A percentile compares a stretch with the other conserved stretches of the same genome.
Conservation (phyloP, 1,140 invertebrate genomes). For the Drosophila orosa region DNA sequence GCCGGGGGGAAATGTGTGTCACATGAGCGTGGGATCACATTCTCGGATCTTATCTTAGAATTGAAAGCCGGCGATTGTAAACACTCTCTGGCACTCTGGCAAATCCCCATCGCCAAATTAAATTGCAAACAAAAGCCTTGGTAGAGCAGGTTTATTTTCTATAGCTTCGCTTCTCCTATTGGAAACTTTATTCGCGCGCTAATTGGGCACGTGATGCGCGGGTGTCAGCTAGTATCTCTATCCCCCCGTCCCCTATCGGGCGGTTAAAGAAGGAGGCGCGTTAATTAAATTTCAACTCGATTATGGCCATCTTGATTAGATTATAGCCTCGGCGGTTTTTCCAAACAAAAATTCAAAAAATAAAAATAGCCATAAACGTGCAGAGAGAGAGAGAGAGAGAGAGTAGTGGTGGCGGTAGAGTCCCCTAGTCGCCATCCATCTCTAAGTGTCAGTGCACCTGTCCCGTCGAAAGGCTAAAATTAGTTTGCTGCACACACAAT, state of each 20-base stretch:
- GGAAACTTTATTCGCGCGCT: slow-evolving; percentile 37
- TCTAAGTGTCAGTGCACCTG: slow-evolving; percentile 45
- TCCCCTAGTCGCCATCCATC: slow-evolving; percentile 19
- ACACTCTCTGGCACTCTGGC: slow-evolving; percentile 6
- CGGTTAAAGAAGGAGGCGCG: slow-evolving; percentile 40
- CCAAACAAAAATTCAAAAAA: slow-evolving; percentile 7
- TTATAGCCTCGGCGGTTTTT: slow-evolving; percentile 21
- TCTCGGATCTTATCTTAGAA: slow-evolving; percentile 30
- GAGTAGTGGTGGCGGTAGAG: not conserved
- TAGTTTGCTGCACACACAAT: slow-evolving; percentile 10
- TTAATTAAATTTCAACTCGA: slow-evolving; percentile 60
- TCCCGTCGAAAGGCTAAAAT: slow-evolving; percentile 23
- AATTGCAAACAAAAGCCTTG: slow-evolving; percentile 7
- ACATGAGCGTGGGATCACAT: slow-evolving; percentile 40
- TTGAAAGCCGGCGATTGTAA: slow-evolving; percentile 7
- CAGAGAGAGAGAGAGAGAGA: not conserved
- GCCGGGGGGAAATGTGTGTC: slow-evolving; percentile 39
- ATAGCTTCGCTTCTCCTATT: not conserved
- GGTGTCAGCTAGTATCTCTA: slow-evolving; percentile 45
- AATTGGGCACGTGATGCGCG: slow-evolving; percentile 57
- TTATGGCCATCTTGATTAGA: slow-evolving; percentile 58
- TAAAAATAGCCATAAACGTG: slow-evolving; percentile 26
- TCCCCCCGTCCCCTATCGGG: not conserved
- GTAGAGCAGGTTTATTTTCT: slow-evolving; percentile 7
- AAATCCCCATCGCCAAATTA: slow-evolving; percentile 9